Conservation (phyloP, 2,888 invertebrate genomes). For the Drosophila atripex region DNA sequence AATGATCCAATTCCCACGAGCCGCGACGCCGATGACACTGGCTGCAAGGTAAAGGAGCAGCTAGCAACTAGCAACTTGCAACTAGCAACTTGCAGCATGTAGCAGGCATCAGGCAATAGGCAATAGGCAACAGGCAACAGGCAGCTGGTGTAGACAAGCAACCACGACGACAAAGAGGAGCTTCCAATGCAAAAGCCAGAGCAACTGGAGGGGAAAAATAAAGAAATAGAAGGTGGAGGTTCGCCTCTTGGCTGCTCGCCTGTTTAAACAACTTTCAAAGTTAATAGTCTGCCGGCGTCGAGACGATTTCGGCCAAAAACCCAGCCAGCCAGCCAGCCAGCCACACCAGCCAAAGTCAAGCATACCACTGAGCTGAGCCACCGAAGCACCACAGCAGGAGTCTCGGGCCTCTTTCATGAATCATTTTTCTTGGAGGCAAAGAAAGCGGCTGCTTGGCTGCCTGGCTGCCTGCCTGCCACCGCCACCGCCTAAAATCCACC, state of each 20-base stretch:
- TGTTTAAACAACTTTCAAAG: constrained; percentile 81
- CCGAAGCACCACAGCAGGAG: constrained; percentile 63
- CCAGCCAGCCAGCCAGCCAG: constrained; percentile 11
- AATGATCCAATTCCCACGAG: constrained; percentile 84
- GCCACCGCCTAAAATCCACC: constrained; percentile 41
- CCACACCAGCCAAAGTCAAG: constrained; percentile 20
- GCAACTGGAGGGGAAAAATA: constrained; percentile 13
- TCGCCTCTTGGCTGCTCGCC: constrained; percentile 67
- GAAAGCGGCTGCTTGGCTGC: constrained; percentile 55
- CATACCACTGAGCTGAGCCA: constrained; percentile 25
- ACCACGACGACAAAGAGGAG: constrained; percentile 65
- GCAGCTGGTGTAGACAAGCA: constrained; percentile 50
- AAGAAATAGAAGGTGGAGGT: constrained; percentile 77
- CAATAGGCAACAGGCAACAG: constrained; percentile 19
- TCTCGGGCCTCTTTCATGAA: constrained; percentile 62
- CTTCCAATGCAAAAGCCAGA: constrained; percentile 67
- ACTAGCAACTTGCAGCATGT: constrained; percentile 3
- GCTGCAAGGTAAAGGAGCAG: constrained; percentile 49
- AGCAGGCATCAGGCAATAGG: constrained; percentile 17
- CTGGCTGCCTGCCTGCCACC: constrained; percentile 36
- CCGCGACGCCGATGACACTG: constrained; percentile 75
- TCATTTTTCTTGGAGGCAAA: constrained; percentile 64
- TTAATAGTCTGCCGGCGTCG: constrained; percentile 81
- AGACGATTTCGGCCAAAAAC: constrained; percentile 59
- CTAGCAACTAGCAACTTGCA: constrained; percentile 6